These are phyloP conservation scores for Phanerotoma sp. DNA, from an alignment of 2,888 invertebrate species.

Conservation along the genomic window DNA sequence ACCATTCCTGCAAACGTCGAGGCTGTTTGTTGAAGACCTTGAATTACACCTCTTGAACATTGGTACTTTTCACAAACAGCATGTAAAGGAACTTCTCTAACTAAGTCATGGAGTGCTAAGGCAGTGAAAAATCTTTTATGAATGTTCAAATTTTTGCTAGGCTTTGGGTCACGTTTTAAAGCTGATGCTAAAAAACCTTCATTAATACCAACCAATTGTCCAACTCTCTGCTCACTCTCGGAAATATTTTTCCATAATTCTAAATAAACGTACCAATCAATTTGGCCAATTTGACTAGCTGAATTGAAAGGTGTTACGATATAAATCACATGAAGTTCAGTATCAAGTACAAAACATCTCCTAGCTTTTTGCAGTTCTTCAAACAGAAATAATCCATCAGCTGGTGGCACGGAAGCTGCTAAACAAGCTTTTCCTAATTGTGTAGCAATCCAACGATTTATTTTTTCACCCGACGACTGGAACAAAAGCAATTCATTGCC, in stretches of 20 bases:
- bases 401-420: slow-evolving; percentile 90
- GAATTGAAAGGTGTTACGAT: slow-evolving; percentile 92
- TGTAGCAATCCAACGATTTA: slow-evolving; percentile 70
- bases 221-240: slow-evolving; percentile 80
- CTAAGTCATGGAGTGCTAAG: slow-evolving; percentile 87
- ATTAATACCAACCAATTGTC: slow-evolving; percentile 83
- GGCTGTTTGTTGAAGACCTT: slow-evolving; percentile 91
- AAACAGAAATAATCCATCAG: slow-evolving; percentile 87
- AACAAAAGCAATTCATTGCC: slow-evolving; percentile 78
- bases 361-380: slow-evolving; percentile 88
- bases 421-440: slow-evolving; percentile 90
- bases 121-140: slow-evolving; percentile 81
- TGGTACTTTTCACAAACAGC: slow-evolving; percentile 82
- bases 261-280: slow-evolving; percentile 77
- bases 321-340: slow-evolving; percentile 93
- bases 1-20: slow-evolving; percentile 97
- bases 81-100: slow-evolving; percentile 83
- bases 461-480: slow-evolving; percentile 60
- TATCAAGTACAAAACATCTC: slow-evolving; percentile 87
- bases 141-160: slow-evolving; percentile 48
- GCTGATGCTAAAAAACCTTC: slow-evolving; percentile 83
- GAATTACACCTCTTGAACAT: slow-evolving; percentile 86
- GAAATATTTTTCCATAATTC: slow-evolving; percentile 81
- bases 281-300: slow-evolving; percentile 73
- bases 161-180: slow-evolving; percentile 67